Base-by-base conservation (phyloP, 2,113 vertebrate genomes). In the Leucopsar rothschildi region DNA sequence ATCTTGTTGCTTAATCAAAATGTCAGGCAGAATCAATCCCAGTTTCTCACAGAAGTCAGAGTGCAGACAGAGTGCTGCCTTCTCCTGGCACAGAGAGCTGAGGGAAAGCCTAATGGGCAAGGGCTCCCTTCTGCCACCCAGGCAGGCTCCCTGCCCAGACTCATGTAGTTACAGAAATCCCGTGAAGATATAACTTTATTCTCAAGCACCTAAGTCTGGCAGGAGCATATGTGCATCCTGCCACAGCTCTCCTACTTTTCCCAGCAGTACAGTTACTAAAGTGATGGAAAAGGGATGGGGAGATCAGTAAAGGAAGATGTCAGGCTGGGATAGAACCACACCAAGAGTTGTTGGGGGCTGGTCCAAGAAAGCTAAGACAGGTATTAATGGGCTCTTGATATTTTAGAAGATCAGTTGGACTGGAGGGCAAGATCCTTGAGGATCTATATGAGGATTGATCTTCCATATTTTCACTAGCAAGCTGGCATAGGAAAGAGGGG, bases 121-220 rank as follows among this genome's bases (percentile, higher is more conserved):
- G n/a, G 28, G 7, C 28, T 31, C n/a, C 75, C 53, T 73, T 37
- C 50, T 0, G 2, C 49, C 40, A 73, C 70, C 45, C 47, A 81
- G 37, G 27, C 37, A 76, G 61, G 35, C 45, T 91, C 57, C 21
- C 71, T 47, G 42, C 42, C 52, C 44, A 79, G 11, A 44, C 31
- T 56, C 42, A 39, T 0, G 0, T 24, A 20, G 42, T 12, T 40
- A 29, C 27, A 79, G n/a, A 82, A 82, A 16, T 24, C 16, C 42
- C 25, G 39, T 5, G 6, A 78, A 70, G 40, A 64, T 4, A 24
- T 0, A 52, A 29, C 40, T 82, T 52, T 7, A 40, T 64, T 83
- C 31, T 73, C 42, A 69, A 65, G 40, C 3, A 3, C 21, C 59
- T 52, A 50, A 80, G 40, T 53, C 56, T 47, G 19, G 64, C 6